A percentile compares a stretch with the other conserved stretches of the same genome.
Conservation (phyloP, 2,888 invertebrate genomes). For the Clitarchus hookeri region DNA sequence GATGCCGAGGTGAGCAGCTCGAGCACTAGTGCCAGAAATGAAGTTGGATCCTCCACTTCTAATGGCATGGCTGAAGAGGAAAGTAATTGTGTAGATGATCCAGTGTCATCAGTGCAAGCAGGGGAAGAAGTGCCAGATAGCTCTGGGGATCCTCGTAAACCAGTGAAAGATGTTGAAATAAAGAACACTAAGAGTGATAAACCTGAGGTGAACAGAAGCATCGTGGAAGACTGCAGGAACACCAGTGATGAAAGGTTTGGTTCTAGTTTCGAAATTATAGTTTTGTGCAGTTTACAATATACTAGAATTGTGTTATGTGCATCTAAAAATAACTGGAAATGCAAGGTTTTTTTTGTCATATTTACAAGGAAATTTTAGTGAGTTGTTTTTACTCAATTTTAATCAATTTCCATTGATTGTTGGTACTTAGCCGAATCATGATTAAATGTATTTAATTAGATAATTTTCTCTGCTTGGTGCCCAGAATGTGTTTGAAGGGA, state of each 20-base stretch:
- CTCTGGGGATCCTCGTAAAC: slow-evolving; percentile 28
- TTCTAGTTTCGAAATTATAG: too few relatives aligned
- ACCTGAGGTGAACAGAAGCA: slow-evolving; percentile 28
- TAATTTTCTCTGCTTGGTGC: too few relatives aligned
- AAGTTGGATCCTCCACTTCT: slow-evolving; percentile 17
- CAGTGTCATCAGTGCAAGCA: slow-evolving; percentile 1
- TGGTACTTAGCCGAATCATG: too few relatives aligned
- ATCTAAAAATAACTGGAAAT: too few relatives aligned
- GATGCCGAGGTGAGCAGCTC: slow-evolving; percentile 27
- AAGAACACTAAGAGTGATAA: not conserved
- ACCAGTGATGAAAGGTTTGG: slow-evolving; percentile 10
- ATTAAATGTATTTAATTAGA: too few relatives aligned
- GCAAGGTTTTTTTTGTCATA: too few relatives aligned
- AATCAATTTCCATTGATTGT: too few relatives aligned
- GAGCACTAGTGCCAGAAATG: not conserved
- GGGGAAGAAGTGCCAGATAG: slow-evolving; percentile 30
- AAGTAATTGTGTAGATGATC: slow-evolving; percentile 3
- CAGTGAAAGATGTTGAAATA: not conserved
- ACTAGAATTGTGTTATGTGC: too few relatives aligned
- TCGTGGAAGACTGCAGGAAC: not conserved
- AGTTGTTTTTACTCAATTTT: too few relatives aligned
- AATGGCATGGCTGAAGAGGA: slow-evolving; percentile 29
- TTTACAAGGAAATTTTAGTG: too few relatives aligned
- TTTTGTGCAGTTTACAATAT: too few relatives aligned
- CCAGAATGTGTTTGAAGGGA: too few relatives aligned